A percentile compares a stretch with the other conserved stretches of the same genome.
phyloP scores from a whole-genome alignment of 2,888 invertebrate species.

The Charanyca ferruginea region DNA sequence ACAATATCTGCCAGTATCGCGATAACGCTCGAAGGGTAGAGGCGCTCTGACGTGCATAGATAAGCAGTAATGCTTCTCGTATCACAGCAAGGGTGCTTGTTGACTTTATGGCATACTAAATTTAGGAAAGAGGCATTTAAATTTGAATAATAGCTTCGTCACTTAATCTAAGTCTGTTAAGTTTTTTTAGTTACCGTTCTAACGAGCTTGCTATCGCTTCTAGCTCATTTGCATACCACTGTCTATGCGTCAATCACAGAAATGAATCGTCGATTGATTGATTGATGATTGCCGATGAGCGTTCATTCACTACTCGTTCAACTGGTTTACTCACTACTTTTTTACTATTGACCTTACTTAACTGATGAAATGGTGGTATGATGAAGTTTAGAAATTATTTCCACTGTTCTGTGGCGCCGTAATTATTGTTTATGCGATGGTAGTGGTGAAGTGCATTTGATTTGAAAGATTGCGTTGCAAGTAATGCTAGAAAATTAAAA shows the following conservation, averaged over 20 bases:
- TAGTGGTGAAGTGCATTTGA: slow-evolving; percentile 36
- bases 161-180: slow-evolving; percentile 60
- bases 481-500: slow-evolving; percentile 22
- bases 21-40: slow-evolving; percentile 85
- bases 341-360: slow-evolving; percentile 58
- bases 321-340: slow-evolving; percentile 60
- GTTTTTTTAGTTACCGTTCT: slow-evolving; percentile 52
- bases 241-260: slow-evolving; percentile 88
- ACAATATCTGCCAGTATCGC: slow-evolving; percentile 85
- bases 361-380: slow-evolving; percentile 53
- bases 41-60: slow-evolving; percentile 83
- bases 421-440: slow-evolving; percentile 51
- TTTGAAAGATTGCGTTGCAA: slow-evolving; percentile 33
- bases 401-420: slow-evolving; percentile 41
- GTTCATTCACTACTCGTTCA: slow-evolving; percentile 74
- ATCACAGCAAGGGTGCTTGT: slow-evolving; percentile 75
- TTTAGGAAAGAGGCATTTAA: slow-evolving; percentile 73
- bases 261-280: slow-evolving; percentile 82
- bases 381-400: slow-evolving; percentile 56
- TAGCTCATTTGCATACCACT: slow-evolving; percentile 86
- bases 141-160: slow-evolving; percentile 76
- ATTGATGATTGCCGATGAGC: slow-evolving; percentile 80
- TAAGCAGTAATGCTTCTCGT: slow-evolving; percentile 83
- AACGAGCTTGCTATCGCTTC: slow-evolving; percentile 66
- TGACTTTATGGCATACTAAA: slow-evolving; percentile 83